Conservation (phyloP, 2,888 invertebrate genomes). For the Cartodere bifasciata region DNA sequence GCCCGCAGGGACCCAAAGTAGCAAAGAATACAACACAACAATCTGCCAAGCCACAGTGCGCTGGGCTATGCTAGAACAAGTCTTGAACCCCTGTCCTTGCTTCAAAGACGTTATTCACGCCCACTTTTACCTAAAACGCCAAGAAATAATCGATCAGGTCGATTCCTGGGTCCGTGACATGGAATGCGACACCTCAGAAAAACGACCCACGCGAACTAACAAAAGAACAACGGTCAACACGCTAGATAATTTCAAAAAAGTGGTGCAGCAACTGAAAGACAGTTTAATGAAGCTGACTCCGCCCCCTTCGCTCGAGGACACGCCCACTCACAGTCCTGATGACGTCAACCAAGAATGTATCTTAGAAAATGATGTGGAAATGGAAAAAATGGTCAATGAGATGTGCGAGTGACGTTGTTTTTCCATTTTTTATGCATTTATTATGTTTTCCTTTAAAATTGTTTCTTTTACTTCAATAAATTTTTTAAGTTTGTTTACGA, state of each 20-base stretch:
- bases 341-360: slow-evolving; percentile 18
- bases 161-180: slow-evolving; percentile 84
- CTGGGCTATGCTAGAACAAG: slow-evolving; percentile 94
- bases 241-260: slow-evolving; percentile 32
- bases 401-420: slow-evolving; percentile 47
- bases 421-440: too few species aligned
- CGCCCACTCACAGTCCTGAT: slow-evolving; percentile 20
- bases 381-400: slow-evolving; percentile 66
- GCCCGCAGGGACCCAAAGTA: slow-evolving; percentile 76
- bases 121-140: slow-evolving; percentile 89
- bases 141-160: slow-evolving; percentile 80
- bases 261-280: slow-evolving; percentile 57
- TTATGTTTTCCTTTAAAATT: too few species aligned
- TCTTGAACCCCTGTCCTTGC: slow-evolving; percentile 79
- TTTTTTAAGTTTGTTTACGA: too few species aligned
- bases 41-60: slow-evolving; percentile 89
- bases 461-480: too few species aligned
- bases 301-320: slow-evolving; percentile 45
- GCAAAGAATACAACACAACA: slow-evolving; percentile 89
- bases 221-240: slow-evolving; percentile 31
- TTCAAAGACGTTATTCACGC: slow-evolving; percentile 88
- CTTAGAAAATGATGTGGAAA: slow-evolving; percentile 42
- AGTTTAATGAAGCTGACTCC: slow-evolving; percentile 73
- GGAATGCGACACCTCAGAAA: slow-evolving; percentile 58
- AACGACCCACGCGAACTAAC: slow-evolving; percentile 45